A percentile compares a stretch with the other conserved stretches of the same genome.
These are phyloP conservation scores for Corythornis vintsioides DNA, from an alignment of 2,113 vertebrate species.

Conservation along the genomic window DNA sequence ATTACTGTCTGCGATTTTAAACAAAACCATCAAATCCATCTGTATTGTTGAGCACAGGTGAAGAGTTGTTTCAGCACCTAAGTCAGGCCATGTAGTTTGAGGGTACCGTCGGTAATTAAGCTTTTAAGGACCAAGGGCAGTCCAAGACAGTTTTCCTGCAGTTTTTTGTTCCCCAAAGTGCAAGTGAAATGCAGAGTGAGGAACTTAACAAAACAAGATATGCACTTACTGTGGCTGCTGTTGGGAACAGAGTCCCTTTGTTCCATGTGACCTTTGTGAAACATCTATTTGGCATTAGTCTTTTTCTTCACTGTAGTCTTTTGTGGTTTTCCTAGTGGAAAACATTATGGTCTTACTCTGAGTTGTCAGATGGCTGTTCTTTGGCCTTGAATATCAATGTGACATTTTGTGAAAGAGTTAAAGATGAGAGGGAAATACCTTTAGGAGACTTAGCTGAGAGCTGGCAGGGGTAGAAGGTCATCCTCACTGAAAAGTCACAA, in stretches of 20 bases:
- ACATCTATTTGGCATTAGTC: background rate
- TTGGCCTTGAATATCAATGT: slow-evolving; percentile 30
- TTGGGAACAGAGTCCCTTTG: background rate
- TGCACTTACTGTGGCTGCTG: background rate
- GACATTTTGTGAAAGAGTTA: slow-evolving; percentile 22
- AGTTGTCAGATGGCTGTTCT: background rate
- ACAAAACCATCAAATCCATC: background rate
- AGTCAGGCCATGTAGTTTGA: background rate
- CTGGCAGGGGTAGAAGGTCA: background rate
- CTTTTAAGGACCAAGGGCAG: background rate
- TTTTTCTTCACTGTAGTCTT: background rate
- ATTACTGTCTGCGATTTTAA: background rate
- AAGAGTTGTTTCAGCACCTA: background rate
- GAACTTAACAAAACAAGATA: background rate
- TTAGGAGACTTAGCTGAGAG: background rate
- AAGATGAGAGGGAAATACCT: background rate
- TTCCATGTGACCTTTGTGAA: background rate
- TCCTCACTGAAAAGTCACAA: background rate
- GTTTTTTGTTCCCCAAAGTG: background rate
- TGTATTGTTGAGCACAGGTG: background rate
- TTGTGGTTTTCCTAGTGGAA: slow-evolving; percentile 2
- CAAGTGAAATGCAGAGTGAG: background rate
- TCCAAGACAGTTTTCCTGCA: background rate
- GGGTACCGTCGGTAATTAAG: background rate
- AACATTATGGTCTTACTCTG: background rate